Conservation (phyloP, 2,797 vertebrate genomes). For the Oophaga sylvatica region DNA sequence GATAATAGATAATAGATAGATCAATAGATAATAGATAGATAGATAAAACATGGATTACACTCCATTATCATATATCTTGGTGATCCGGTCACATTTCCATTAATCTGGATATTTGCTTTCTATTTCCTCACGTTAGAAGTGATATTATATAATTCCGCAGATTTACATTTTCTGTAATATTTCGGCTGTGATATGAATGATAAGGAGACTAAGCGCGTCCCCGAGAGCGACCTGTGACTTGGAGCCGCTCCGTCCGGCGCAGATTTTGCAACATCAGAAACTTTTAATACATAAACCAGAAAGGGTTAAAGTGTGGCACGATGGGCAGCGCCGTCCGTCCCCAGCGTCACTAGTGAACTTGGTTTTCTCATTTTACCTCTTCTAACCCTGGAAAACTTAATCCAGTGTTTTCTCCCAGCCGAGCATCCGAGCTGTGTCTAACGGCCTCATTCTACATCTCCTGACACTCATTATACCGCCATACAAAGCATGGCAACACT, state of each 20-base stretch:
- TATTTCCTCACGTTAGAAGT: no score
- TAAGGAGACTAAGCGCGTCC: no score
- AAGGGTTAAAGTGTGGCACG: background rate
- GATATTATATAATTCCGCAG: background rate
- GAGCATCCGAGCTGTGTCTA: slow-evolving; percentile 74
- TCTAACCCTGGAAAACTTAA: slow-evolving; percentile 67
- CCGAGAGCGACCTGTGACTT: background rate
- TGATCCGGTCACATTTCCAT: no score
- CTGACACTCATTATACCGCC: slow-evolving; percentile 71
- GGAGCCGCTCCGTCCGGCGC: background rate
- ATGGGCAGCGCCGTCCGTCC: slow-evolving; percentile 40
- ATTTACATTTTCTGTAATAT: background rate
- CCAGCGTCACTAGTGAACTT: slow-evolving; percentile 29
- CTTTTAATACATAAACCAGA: background rate
- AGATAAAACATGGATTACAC: no score
- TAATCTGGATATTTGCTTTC: background rate
- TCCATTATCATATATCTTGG: no score
- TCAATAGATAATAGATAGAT: no score
- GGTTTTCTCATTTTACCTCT: slow-evolving; percentile 61
- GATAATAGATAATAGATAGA: no score
- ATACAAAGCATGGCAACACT: slow-evolving; percentile 56
- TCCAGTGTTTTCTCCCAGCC: slow-evolving; percentile 63
- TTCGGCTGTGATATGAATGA: no score
- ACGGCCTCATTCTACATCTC: slow-evolving; percentile 69
- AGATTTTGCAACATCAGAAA: background rate